Percentiles rank a stretch among this genome's conserved stretches.
These are phyloP conservation scores for Silurus meridionalis DNA, from an alignment of 2,113 vertebrate genomes.

Conservation along the genomic window DNA sequence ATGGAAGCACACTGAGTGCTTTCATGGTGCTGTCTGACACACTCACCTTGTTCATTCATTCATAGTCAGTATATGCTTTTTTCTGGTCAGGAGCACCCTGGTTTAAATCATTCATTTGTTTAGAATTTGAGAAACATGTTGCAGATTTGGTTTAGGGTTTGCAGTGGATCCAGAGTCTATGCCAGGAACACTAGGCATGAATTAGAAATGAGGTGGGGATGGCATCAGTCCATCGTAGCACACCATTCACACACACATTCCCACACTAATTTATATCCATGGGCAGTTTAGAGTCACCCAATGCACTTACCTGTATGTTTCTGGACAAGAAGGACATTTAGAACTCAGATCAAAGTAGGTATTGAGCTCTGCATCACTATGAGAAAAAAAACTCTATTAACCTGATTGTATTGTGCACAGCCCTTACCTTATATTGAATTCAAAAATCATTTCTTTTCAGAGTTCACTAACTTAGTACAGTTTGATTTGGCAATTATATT, in stretches of 20 bases:
- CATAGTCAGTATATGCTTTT: not conserved
- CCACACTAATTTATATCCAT: slow-evolving; percentile 3
- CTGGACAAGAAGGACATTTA: not conserved
- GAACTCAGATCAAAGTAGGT: not conserved
- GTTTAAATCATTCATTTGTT: slow-evolving; percentile 6
- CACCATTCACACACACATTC: not conserved
- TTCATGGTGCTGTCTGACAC: not conserved
- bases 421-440: not conserved
- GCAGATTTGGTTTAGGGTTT: not conserved
- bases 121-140: not conserved
- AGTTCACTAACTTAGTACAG: not conserved
- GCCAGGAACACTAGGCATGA: not conserved
- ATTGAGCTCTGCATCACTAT: not conserved
- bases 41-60: not conserved
- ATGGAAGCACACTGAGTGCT: not conserved
- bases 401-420: not conserved
- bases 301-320: not conserved
- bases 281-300: too few species aligned
- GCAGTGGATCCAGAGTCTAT: not conserved
- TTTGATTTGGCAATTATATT: not conserved
- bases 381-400: not conserved
- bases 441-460: not conserved
- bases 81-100: too few species aligned
- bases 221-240: not conserved
- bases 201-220: not conserved